Evolutionary conservation across 2,113 vertebrate species (phyloP).

Genomic region (Archilochus colubris): DNA sequence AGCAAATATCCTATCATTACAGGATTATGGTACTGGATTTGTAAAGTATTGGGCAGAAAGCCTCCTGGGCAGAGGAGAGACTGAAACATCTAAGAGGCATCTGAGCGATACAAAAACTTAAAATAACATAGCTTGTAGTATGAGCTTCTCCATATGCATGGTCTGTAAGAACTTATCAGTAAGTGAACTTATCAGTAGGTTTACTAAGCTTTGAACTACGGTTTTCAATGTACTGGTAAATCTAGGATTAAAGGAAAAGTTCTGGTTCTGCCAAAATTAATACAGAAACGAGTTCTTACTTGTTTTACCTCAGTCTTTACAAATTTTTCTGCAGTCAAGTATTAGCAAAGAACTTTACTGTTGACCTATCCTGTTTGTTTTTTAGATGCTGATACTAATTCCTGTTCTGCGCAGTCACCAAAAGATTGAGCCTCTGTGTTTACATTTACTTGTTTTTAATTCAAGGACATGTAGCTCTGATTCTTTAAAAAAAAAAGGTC

Average conservation of each 20-base stretch:
- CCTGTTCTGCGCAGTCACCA: background rate
- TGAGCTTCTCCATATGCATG: background rate
- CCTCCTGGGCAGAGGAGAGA: background rate
- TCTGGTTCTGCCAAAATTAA: background rate
- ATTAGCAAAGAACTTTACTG: background rate
- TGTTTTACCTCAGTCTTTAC: background rate
- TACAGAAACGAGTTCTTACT: background rate
- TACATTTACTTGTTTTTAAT: background rate
- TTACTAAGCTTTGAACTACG: background rate
- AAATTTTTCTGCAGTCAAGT: background rate
- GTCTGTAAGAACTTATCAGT: background rate
- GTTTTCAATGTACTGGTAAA: background rate
- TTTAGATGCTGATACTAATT: background rate
- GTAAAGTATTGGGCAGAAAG: background rate
- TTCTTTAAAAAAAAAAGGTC: background rate
- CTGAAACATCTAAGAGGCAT: background rate
- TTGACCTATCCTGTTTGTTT: background rate
- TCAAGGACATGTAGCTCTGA: background rate
- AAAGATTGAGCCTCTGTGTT: background rate
- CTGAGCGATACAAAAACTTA: background rate
- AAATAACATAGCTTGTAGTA: background rate
- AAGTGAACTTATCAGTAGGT: background rate
- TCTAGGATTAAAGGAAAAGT: slow-evolving; percentile 1
- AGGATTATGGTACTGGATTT: background rate
- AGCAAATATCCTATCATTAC: background rate